Conservation (phyloP, 2,113 vertebrate species). For the Catharus fuscescens region DNA sequence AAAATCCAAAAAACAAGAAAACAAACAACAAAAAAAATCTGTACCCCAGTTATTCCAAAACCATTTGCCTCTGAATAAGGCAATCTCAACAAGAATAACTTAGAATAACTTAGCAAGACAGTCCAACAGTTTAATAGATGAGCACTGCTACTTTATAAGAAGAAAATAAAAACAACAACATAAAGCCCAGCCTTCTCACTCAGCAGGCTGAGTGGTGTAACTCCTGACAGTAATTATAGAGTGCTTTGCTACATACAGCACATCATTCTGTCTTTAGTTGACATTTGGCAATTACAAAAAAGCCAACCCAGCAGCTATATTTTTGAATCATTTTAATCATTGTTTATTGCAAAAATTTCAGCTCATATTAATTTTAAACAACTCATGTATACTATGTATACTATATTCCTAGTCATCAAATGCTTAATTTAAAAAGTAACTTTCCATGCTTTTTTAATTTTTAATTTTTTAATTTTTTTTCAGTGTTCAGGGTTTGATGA, state of each 20-base stretch:
- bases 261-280: neutral
- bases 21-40: neutral
- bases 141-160: neutral
- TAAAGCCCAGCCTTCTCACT: neutral
- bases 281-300: neutral
- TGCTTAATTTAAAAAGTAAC: neutral
- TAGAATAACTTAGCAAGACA: slow-evolving; percentile 6
- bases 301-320: neutral
- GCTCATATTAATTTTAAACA: neutral
- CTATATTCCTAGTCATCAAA: neutral
- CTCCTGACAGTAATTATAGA: neutral
- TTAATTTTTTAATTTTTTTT: neutral
- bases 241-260: neutral
- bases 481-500: neutral
- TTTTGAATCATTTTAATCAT: slow-evolving; percentile 28
- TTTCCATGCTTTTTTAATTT: neutral
- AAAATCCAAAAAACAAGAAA: too few species aligned
- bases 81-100: neutral
- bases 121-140: neutral
- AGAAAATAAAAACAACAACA: neutral
- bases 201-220: neutral
- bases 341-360: slow-evolving; percentile 3
- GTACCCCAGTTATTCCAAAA: neutral
- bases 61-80: neutral
- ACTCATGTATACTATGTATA: neutral